Base-by-base conservation (phyloP, 2,888 invertebrate genomes). In the Esperia sulphurella region DNA sequence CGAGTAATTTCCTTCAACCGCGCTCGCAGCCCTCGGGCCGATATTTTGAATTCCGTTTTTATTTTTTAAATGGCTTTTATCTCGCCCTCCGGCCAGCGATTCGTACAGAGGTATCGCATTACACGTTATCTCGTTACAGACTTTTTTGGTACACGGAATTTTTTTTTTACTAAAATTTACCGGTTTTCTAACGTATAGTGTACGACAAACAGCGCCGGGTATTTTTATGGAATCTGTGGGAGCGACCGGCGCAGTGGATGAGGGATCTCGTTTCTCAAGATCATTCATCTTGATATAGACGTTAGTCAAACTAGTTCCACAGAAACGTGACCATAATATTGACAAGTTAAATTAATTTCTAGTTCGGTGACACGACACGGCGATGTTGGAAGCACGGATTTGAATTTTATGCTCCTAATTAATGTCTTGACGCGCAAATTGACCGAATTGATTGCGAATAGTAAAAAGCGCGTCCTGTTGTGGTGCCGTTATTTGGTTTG, bases 71-170 rank as follows among this genome's bases (percentile, higher is more conserved):
- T 73, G 70, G 77, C 72, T 75, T 83, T 81, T 83, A 82, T 82
- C 77, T 82, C 71, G 75, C 79, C 82, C 77, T 77, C 78, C 75
- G 75, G 79, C 79, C 79, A 76, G 65, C 68, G 79, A 79, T 79
- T 80, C 80, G 79, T 83, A 79, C 79, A 71, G 76, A 71, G 75
- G 72, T 82, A 83, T 88, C 83, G 73, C 83, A 80, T 88, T 87
- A 84, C 87, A 72, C 67, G 76, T 79, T 83, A 83, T 83, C 80
- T 86, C 76, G 81, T 85, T 82, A 80, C 83, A 73, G 63, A 68
- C 66, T 62, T 63, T 78, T 77, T 79, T 80, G 78, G 75, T 70
- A 66, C 64, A 67, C 63, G 72, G 60, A 58, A 51, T 58, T 65
- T 64, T 58, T 64, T 58, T 73, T 71, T 68, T 59, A 75, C 72